These are phyloP conservation scores for Cryptocephalus primarius DNA, from an alignment of 2,888 invertebrate genomes.

Conservation along the genomic window DNA sequence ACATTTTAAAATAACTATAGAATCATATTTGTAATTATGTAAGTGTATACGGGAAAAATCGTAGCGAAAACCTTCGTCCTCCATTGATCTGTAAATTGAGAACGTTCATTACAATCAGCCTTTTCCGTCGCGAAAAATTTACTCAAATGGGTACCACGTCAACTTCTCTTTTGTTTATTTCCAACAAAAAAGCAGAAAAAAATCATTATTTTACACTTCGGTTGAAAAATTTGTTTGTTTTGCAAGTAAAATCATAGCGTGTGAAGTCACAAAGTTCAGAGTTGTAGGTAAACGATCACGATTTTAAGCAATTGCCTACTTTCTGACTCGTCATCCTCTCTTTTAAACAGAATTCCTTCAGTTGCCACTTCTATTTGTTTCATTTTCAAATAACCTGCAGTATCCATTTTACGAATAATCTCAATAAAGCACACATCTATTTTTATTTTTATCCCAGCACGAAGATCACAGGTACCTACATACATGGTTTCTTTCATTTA, in stretches of 20 bases:
- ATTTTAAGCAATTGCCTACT: no score
- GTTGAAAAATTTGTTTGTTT: neutral
- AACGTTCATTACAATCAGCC: constrained; percentile 5
- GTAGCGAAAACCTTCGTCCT: constrained; percentile 10
- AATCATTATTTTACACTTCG: no score
- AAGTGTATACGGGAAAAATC: constrained; percentile 10
- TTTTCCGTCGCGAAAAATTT: constrained; percentile 12
- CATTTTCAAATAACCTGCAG: no score
- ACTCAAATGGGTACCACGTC: constrained; percentile 14
- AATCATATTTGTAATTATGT: constrained; percentile 12
- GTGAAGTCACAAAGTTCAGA: constrained; percentile 15
- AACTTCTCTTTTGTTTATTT: constrained; percentile 12
- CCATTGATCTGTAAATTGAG: constrained; percentile 8
- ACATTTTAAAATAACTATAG: constrained; percentile 3
- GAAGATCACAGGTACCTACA: no score
- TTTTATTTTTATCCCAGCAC: no score
- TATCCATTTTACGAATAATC: no score
- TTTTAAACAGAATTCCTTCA: no score
- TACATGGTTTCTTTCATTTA: no score
- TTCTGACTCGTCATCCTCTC: no score
- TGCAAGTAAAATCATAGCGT: constrained; percentile 7
- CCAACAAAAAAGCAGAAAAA: neutral
- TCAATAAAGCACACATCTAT: no score
- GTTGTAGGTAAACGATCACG: constrained; percentile 1
- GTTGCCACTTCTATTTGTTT: no score